Base-by-base conservation (phyloP, 2,888 invertebrate species). In the Apodemia zela region DNA sequence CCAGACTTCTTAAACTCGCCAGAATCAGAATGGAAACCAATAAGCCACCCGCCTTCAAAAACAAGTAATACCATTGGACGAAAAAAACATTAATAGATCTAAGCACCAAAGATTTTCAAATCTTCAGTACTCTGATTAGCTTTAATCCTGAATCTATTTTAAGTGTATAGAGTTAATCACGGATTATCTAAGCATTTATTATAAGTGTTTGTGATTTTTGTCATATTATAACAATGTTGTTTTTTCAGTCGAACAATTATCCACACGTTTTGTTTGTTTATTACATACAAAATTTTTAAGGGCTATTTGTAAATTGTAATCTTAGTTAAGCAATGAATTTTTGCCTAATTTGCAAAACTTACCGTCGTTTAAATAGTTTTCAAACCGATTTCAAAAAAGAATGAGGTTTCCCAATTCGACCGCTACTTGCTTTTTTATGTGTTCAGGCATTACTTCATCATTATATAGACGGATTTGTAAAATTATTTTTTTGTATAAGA, bases 1-100 rank as follows among this genome's bases (percentile, higher is more conserved):
- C 64, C 79, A 51, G 75, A 78, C 21, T 88, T 77, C 68, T 67
- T 79, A 10, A 78, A 82, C 13, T 73, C 81, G 4, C 65, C 77
- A 25, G 89, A 92, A 70, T 82, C 89, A 0, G 92, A 91, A 73
- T 92, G 92, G 92, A 91, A 89, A 71, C 92, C 92, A 1, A 90
- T 92, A 25, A 88, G 83, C 62, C 81, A 82, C 63, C 83, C 81
- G 21, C 69, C 82, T 35, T 72, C 82, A 42, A 79, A 79, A 73
- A 81, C 77, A 72, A 74, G 68, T 54, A 78, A 74, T 67, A 61
- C 71, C 65, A 65, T 69, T 58, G 73, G 71, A 59, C 71, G 75
- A 54, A 80, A 75, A 60, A 80, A 78, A 71, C 75, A 79, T 71
- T 70, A 77, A 71, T 75, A 73, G 42, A 15, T 42, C 5, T 42